Evolutionary conservation across 2,888 invertebrate species (phyloP), one percentile per base, ranked within the genome.

Genomic region (Drosophila diplacantha): DNA sequence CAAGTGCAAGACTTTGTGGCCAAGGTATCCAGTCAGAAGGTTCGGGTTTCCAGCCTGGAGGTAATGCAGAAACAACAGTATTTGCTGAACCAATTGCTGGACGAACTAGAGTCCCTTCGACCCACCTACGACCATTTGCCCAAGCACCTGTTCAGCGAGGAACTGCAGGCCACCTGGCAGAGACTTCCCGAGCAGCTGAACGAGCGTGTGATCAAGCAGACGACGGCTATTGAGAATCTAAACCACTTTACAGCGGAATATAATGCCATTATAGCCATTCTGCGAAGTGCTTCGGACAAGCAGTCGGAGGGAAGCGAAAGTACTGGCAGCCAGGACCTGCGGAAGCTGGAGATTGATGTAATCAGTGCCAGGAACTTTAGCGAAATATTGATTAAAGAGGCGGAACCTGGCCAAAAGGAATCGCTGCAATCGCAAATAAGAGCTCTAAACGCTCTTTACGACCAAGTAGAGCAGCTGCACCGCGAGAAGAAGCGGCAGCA

Each of bases 321-420:
- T 6, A 37, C 22, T 2, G 43, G 60, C 9, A 52, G 69, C 9
- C 87, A 85, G 67, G 88, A 88, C 49, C 64, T 88, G 16, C 87
- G 88, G 6, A 88, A 88, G 39, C 82, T 87, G 3, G 88, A 88
- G 73, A 88, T 88, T 20, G 88, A 88, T 81, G 87, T 88, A 14
- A 88, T 88, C 7, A 88, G 88, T 63, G 87, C 87, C 0, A 82
- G 87, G 1, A 88, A 88, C 62, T 88, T 88, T 32, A 87, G 88
- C 56, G 88, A 88, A 68, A 87, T 88, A 14, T 79, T 88, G 2
- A 85, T 86, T 5, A 87, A 87, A 44, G 87, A 88, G 34, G 85
- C 87, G 1, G 85, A 85, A n/a, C 63, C 73, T 0, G 62, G 70
- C 1, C 86, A 88, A 57, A 84, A 84, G 3, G 80, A 78, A 8